Percentiles rank a stretch among this genome's conserved stretches.
Conservation (phyloP, 2,888 invertebrate genomes). For the Coelopa pilipes region DNA sequence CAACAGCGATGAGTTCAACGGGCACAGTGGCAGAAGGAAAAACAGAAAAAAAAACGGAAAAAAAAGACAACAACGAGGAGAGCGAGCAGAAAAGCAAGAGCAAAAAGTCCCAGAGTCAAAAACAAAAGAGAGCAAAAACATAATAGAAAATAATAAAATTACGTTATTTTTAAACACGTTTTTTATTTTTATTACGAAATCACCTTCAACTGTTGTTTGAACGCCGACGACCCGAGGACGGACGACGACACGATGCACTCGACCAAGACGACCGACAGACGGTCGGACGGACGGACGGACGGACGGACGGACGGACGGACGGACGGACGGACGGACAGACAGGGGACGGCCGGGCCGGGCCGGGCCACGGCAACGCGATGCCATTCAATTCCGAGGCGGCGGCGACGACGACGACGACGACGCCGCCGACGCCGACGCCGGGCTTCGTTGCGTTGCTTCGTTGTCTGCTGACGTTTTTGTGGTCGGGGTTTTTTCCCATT, state of each 20-base stretch:
- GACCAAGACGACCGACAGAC: slow-evolving; percentile 12
- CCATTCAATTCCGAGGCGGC: no score
- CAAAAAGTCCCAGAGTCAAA: background rate
- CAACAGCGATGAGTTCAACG: no score
- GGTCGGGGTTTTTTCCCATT: slow-evolving; percentile 1
- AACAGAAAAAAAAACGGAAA: no score
- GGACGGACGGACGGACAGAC: background rate
- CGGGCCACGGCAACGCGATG: slow-evolving; percentile 9
- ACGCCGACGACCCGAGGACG: slow-evolving; percentile 49
- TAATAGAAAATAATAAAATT: slow-evolving; percentile 13
- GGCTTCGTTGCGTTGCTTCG: slow-evolving; percentile 13
- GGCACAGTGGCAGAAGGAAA: no score
- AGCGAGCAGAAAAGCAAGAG: background rate
- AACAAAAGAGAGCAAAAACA: background rate
- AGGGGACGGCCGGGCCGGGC: slow-evolving; percentile 20
- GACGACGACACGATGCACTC: slow-evolving; percentile 33
- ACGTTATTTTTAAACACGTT: slow-evolving; percentile 36
- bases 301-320: background rate
- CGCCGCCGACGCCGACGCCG: slow-evolving; percentile 37
- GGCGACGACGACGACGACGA: slow-evolving; percentile 22
- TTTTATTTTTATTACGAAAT: slow-evolving; percentile 51
- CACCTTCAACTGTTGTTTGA: slow-evolving; percentile 57
- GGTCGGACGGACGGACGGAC: background rate
- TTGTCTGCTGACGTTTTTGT: background rate
- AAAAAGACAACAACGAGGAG: background rate